A percentile compares a stretch with the other conserved stretches of the same genome.
phyloP scores from a whole-genome alignment of 2,797 vertebrate species.

The Tachyglossus aculeatus region DNA sequence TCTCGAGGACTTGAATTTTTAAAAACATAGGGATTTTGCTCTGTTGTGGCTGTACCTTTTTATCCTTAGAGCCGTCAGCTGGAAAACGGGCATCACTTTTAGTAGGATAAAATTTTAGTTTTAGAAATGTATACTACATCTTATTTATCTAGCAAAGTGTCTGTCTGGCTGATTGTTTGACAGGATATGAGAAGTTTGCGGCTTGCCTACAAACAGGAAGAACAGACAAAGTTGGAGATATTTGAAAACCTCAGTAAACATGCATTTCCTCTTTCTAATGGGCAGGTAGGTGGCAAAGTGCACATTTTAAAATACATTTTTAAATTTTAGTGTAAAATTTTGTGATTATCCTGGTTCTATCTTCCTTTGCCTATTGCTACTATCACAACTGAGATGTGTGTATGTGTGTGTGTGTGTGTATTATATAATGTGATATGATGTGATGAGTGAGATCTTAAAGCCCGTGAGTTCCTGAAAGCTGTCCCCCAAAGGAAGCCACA shows the following conservation, averaged over 20 bases:
- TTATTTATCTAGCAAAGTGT: background rate
- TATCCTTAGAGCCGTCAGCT: no score
- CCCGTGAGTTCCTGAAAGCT: no score
- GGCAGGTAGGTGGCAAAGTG: constrained; percentile 75
- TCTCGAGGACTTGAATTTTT: background rate
- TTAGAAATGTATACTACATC: background rate
- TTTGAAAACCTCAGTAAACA: constrained; percentile 83
- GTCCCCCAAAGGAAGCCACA: no score
- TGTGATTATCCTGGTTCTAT: background rate
- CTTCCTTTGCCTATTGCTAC: constrained; percentile 9
- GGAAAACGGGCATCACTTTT: background rate
- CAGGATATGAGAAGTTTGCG: constrained; percentile 95
- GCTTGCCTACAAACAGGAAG: constrained; percentile 91
- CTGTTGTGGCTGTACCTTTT: background rate
- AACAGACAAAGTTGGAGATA: constrained; percentile 84
- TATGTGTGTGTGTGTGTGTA: no score
- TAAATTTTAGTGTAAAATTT: background rate
- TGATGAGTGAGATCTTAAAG: no score
- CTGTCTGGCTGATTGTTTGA: constrained; percentile 46
- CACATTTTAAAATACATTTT: background rate
- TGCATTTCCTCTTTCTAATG: constrained; percentile 88
- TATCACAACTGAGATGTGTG: no score
- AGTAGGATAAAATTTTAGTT: background rate
- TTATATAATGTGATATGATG: no score
- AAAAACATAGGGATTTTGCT: background rate